Percentiles rank a stretch among this genome's conserved stretches.
Conservation (phyloP, 2,888 invertebrate genomes). For the Alsophila aescularia region DNA sequence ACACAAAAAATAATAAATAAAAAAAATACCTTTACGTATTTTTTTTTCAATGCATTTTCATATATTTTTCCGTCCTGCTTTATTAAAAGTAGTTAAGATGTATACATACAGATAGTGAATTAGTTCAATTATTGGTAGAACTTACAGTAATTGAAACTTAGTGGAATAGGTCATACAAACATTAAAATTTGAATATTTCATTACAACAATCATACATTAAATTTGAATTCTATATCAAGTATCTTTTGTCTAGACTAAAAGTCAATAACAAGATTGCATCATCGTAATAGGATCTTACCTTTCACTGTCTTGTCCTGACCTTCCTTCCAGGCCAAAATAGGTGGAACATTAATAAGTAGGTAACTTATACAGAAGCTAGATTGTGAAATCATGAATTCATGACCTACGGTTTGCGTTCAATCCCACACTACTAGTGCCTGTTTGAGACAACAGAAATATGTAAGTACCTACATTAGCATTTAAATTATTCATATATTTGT, state of each 20-base stretch:
- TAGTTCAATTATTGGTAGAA: too few species aligned
- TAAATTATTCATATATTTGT: too few species aligned
- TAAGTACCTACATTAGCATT: too few species aligned
- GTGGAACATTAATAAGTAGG: constrained; percentile 4
- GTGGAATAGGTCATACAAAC: too few species aligned
- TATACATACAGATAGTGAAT: too few species aligned
- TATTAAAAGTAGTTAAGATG: too few species aligned
- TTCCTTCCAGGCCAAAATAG: constrained; percentile 25
- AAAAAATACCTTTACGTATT: too few species aligned
- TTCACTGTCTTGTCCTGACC: constrained; percentile 33
- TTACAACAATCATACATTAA: too few species aligned
- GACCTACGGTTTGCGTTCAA: constrained; percentile 9
- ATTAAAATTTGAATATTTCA: background rate
- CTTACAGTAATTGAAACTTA: too few species aligned
- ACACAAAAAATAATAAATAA: too few species aligned
- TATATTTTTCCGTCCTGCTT: too few species aligned
- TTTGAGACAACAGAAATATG: background rate
- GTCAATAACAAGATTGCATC: constrained; percentile 30
- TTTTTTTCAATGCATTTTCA: too few species aligned
- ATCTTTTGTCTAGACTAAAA: constrained; percentile 9
- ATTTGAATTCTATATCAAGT: background rate
- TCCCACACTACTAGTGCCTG: background rate
- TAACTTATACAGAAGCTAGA: background rate
- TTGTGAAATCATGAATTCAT: constrained; percentile 20
- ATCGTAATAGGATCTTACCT: constrained; percentile 33